Base-by-base conservation (phyloP, 2,797 vertebrate genomes). In the Pangasius macronema region DNA sequence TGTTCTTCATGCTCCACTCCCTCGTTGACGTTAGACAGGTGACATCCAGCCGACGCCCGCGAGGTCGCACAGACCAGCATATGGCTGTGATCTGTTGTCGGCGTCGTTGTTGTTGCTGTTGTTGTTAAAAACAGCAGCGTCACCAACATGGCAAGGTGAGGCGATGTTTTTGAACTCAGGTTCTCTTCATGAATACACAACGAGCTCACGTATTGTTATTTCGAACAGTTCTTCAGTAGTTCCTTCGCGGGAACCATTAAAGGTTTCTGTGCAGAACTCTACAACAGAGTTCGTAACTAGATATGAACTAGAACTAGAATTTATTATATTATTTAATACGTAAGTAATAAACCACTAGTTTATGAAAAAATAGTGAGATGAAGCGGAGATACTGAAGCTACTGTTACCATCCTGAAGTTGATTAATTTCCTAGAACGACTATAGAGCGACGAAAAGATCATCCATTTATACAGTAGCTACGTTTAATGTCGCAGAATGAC, bases 31-130 rank as follows among this genome's bases (percentile, higher is more conserved):
- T 46, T 33, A 51, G 80, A 86, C 70, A 59, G 73, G 91, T 92
- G 94, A 95, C 91, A 90, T 91, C 90, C 91, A 55, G 83, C 39
- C 57, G 87, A 36, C 1, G 14, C 57, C 20, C 85, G 90, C 92
- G 94, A 33, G 81, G 94, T 95, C 94, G 92, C 87, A 68, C 93
- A 92, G 94, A 70, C 65, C 30, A 57, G 93, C 95, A 96, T 95
- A 95, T 93, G 95, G 94, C 88, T 89, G n/a, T 82, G 81, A 82
- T 82, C 81, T 82, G 81, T 82, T 90, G 79, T 39, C 42, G 55
- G 22, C 8, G n/a, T 79, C 39, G 51, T 77, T 5, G 65, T 51
- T 7, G 61, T 77, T 10, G 65, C 51, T 7, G 61, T 51, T 82
- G 63, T 84, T 72, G 65, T 83, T 70, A 14, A 55, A 84, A 84